Base-by-base conservation (phyloP, 2,888 invertebrate species). In the Deilephila elpenor region DNA sequence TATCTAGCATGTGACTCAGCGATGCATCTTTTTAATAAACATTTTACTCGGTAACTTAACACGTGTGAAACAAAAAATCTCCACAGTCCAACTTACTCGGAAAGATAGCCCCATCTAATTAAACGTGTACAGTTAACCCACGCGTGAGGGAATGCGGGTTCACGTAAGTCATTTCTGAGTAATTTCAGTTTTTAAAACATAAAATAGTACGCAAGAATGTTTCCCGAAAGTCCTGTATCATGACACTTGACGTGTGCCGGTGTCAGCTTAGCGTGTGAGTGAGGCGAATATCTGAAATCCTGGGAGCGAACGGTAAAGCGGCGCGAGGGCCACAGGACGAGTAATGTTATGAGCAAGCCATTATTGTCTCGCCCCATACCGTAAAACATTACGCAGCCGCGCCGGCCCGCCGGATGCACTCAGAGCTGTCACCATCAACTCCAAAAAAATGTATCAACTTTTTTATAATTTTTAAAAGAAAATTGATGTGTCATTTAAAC, bases 311-410 rank as follows among this genome's bases (percentile, higher is more conserved):
- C 82, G 83, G 88, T 88, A 78, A 80, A 91, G 79, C 91, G 86
- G 93, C 93, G 92, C 90, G 81, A 83, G 86, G 92, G 88, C 85
- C 80, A 82, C 88, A 89, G 90, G 91, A 93, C 93, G 94, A 94
- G 94, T 94, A 92, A 94, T 94, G 94, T 94, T 94, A 94, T 94
- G 94, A 94, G 94, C 94, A 91, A 93, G 89, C 94, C 94, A 94
- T 94, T 94, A 94, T 94, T 94, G 94, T 94, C 94, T 94, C 93
- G 92, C 91, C 92, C 93, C 92, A 94, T 94, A 93, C 94, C 94
- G 94, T 94, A 94, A 94, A 94, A 92, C 93, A 94, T 94, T 93
- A 94, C 93, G 92, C 89, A 94, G 93, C 90, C 88, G 90, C 89
- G 86, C 88, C 90, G 89, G 87, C 88, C 88, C 87, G 84, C 83